Conservation (phyloP, 2,888 invertebrate species). For the Malthinus seriepunctatus region DNA sequence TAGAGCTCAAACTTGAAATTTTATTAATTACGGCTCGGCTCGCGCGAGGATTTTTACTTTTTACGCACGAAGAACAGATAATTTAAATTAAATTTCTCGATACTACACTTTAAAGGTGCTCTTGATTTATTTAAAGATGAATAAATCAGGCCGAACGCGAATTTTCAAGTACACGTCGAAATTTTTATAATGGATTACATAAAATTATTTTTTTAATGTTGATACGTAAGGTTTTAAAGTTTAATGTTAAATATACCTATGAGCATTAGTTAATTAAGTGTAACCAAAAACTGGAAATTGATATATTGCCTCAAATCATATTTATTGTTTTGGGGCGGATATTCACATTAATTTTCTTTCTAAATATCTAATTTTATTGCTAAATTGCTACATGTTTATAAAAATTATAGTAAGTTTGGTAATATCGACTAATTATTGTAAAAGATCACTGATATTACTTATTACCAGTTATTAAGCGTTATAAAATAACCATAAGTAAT, state of each 20-base stretch:
- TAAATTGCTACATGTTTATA: slow-evolving; percentile 10
- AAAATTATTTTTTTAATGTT: background rate
- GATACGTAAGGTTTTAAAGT: background rate
- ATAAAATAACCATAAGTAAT: slow-evolving; percentile 12
- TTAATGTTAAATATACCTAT: background rate
- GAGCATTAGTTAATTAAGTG: slow-evolving; percentile 8
- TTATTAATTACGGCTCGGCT: too few relatives aligned
- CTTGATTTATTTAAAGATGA: too few relatives aligned
- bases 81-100: too few relatives aligned
- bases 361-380: slow-evolving; percentile 13
- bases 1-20: too few relatives aligned
- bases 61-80: too few relatives aligned
- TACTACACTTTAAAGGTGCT: too few relatives aligned
- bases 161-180: slow-evolving; percentile 3
- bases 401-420: slow-evolving; percentile 10
- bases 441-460: slow-evolving; percentile 8
- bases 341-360: slow-evolving; percentile 10
- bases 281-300: slow-evolving; percentile 4
- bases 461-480: slow-evolving; percentile 17
- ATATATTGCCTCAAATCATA: slow-evolving; percentile 8
- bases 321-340: slow-evolving; percentile 14
- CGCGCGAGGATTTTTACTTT: too few relatives aligned
- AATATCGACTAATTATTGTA: slow-evolving; percentile 9
- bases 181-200: slow-evolving; percentile 1
- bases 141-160: background rate